Base-by-base conservation (phyloP, 2,797 vertebrate species). In the Sebastes elongatus region DNA sequence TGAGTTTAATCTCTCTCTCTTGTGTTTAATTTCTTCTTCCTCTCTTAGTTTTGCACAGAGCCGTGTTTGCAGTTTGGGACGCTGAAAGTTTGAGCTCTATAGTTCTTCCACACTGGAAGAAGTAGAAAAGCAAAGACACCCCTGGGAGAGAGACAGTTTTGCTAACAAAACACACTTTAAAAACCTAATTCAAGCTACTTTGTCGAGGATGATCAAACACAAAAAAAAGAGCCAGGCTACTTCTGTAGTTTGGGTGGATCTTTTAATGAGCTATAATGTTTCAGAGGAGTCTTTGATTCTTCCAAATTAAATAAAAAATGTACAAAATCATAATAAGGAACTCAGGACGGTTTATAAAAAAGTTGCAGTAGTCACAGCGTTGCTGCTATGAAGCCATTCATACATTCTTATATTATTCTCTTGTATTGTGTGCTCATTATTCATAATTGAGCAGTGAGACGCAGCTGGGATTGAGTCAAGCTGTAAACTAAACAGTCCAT, bases 241-340 rank as follows among this genome's bases (percentile, higher is more conserved):
- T 30, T 66, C 65, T 59, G 52, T 32, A 52, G 23, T 38, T 27
- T 52, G 38, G 67, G 7, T 57, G 7, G 5, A 33, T 72, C 49
- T 28, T 73, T 73, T 67, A 77, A 84, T 76, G 59, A 84, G 63
- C 66, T 74, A 7, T 49, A 77, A 72, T 78, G 59, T 82, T 76
- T 81, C 66, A 80, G 72, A 63, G 35, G 14, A 56, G 49, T 27
- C 55, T 76, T 76, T 80, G 66, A 75, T 63, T 80, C 2, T 35
- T n/a, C 10, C 5, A n/a, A 25, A 30, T 76, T 4, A 23, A 61
- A 78, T 49, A 27, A 59, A 67, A 61, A 27, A 52, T 1, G 2
- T 7, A 18, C 13, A 27, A 62, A 56, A 33, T 53, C 2, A 57
- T 56, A 20, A 62, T 2, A 35, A 60, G 20, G 23, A 61, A n/a